A percentile compares a stretch with the other conserved stretches of the same genome.
phyloP scores from a whole-genome alignment of 2,888 invertebrate genomes.

The Ceriagrion tenellum region DNA sequence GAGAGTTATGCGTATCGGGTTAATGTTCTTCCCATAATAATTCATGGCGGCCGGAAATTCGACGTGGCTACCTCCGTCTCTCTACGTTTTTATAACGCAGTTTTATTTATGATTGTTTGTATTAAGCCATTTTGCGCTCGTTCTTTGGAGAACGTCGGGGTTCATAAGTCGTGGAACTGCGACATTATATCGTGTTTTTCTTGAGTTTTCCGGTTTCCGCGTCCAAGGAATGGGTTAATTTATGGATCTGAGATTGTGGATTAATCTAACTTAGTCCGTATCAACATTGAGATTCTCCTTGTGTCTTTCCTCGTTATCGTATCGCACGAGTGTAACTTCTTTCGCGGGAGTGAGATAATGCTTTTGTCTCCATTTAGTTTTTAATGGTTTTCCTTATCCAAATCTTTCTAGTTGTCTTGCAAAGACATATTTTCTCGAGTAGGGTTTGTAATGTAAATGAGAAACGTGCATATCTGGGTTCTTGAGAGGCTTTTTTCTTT shows the following conservation, averaged over 20 bases:
- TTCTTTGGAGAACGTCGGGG: neutral
- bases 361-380: neutral
- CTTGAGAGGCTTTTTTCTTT: neutral
- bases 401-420: neutral
- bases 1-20: slow-evolving; percentile 55
- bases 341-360: neutral
- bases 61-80: slow-evolving; percentile 35
- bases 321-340: neutral
- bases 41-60: slow-evolving; percentile 54
- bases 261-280: neutral
- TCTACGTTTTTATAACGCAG: neutral
- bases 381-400: neutral
- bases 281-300: neutral
- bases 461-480: neutral
- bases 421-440: neutral
- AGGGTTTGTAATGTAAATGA: neutral
- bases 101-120: slow-evolving; percentile 62
- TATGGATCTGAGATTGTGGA: neutral
- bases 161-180: neutral
- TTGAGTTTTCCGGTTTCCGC: neutral
- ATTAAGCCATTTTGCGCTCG: neutral
- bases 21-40: slow-evolving; percentile 53
- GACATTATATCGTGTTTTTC: slow-evolving; percentile 10
- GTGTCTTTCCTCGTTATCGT: neutral
- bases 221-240: neutral